A percentile compares a stretch with the other conserved stretches of the same genome.
These are phyloP conservation scores for Rotaria macrura DNA, from an alignment of 2,888 invertebrate genomes.

Conservation along the genomic window DNA sequence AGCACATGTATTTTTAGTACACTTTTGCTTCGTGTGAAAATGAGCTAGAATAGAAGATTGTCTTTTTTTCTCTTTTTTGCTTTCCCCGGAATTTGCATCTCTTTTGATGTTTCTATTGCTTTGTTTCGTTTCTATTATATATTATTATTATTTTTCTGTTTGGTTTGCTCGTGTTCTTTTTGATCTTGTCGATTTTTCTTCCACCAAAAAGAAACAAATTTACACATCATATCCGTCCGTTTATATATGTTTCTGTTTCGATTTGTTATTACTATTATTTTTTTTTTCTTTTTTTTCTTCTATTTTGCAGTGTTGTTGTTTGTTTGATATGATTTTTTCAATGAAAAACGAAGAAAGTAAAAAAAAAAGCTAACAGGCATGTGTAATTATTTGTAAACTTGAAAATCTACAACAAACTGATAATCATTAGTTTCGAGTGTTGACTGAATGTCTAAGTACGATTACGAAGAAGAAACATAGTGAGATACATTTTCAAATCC, in stretches of 20 bases:
- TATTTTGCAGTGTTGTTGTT: conserved; percentile 12
- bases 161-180: no score
- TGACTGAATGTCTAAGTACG: no score
- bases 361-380: no score
- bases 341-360: neutral
- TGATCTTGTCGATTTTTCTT: no score
- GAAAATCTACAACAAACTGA: no score
- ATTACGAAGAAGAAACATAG: no score
- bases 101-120: neutral
- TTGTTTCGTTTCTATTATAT: neutral
- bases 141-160: neutral
- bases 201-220: neutral
- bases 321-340: conserved; percentile 5
- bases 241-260: neutral
- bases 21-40: neutral
- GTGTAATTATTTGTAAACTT: no score
- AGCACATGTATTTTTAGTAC: neutral
- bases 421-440: no score
- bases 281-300: neutral
- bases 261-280: neutral
- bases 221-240: neutral
- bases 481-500: no score
- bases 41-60: neutral
- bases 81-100: neutral
- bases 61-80: neutral